Evolutionary conservation across 2,113 vertebrate species (phyloP).

Genomic region (Aldabrachelys gigantea): DNA sequence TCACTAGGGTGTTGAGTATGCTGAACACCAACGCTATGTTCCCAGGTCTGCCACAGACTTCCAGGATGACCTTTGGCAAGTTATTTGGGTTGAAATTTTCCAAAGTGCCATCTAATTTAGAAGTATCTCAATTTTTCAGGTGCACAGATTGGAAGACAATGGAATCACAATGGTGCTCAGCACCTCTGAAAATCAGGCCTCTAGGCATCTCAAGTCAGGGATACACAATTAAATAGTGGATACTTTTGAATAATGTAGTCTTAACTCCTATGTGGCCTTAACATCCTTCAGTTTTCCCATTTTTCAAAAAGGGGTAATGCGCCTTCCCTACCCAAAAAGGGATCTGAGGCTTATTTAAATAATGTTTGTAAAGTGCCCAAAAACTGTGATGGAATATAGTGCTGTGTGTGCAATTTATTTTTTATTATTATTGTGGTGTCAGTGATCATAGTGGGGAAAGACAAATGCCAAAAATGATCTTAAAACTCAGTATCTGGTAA

Average conservation of each 20-base stretch:
- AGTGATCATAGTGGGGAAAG: background rate
- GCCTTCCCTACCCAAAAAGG: background rate
- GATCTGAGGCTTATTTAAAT: background rate
- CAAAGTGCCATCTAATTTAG: background rate
- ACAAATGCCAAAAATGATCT: background rate
- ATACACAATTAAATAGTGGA: background rate
- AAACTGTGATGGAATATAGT: background rate
- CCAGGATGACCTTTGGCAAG: background rate
- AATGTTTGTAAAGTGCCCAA: background rate
- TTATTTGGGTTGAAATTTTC: background rate
- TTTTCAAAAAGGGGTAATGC: background rate
- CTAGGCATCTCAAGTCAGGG: background rate
- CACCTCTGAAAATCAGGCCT: background rate
- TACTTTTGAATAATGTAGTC: background rate
- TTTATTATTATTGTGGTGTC: background rate
- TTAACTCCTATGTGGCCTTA: background rate
- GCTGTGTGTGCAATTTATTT: accelerated
- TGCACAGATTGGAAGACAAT: background rate
- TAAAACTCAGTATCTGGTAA: accelerated
- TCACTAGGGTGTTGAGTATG: too few relatives aligned
- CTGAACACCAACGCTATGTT: background rate
- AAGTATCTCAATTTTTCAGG: background rate
- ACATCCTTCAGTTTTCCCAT: background rate
- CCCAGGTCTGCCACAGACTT: background rate
- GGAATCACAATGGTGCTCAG: background rate